Conservation (phyloP, 2,888 invertebrate genomes). For the Agrotis ipsilon region DNA sequence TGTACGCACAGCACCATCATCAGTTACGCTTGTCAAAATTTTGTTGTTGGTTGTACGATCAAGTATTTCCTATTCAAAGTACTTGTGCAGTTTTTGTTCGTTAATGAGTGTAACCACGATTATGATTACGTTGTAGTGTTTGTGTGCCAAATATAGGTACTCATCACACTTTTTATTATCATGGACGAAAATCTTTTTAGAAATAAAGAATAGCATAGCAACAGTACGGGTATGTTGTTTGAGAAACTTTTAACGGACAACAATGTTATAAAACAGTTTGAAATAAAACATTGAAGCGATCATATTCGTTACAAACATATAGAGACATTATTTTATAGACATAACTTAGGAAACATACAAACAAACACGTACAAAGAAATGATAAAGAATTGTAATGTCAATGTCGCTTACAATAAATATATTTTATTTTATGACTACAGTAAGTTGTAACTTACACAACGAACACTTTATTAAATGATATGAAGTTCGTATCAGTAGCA, state of each 20-base stretch:
- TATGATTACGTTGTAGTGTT: slow-evolving; percentile 10
- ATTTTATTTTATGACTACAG: slow-evolving; percentile 27
- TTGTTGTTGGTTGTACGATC: slow-evolving; percentile 39
- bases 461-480: slow-evolving; percentile 39
- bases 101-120: slow-evolving; percentile 28
- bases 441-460: slow-evolving; percentile 20
- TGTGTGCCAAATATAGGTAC: slow-evolving; percentile 6
- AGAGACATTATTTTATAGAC: slow-evolving; percentile 2
- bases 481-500: slow-evolving; percentile 36
- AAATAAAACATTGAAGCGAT: slow-evolving; percentile 23
- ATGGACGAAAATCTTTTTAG: not conserved
- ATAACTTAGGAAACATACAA: slow-evolving; percentile 19
- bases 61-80: slow-evolving; percentile 55
- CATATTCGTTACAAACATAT: slow-evolving; percentile 1
- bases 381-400: slow-evolving; percentile 38
- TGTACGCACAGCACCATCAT: slow-evolving; percentile 52
- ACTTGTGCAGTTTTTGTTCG: slow-evolving; percentile 49
- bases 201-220: not conserved
- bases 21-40: slow-evolving; percentile 66
- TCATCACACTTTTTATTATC: not conserved
- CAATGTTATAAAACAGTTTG: slow-evolving; percentile 27
- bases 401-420: slow-evolving; percentile 41
- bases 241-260: slow-evolving; percentile 10
- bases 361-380: slow-evolving; percentile 38
- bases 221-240: not conserved